phyloP scores from a whole-genome alignment of 1,140 invertebrate species.

The Drosophila melanogaster region Release_6_plus_ISO1_MT NT_033777.3:9027501-9028000 shows the following conservation, averaged over 20 bases:
- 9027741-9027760: slow-evolving; percentile 36
- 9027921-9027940: no score
- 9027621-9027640: slow-evolving; percentile 37
- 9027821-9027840: slow-evolving; percentile 50
- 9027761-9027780: slow-evolving; percentile 48
- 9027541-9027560: slow-evolving; percentile 12
- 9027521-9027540: slow-evolving; percentile 43
- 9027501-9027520: slow-evolving; percentile 42
- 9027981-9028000: not conserved
- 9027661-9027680: slow-evolving; percentile 31
- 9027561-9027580: slow-evolving; percentile 19
- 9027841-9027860: slow-evolving; percentile 37
- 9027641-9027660: slow-evolving; percentile 36
- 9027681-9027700: slow-evolving; percentile 27
- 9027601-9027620: slow-evolving; percentile 12
- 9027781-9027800: slow-evolving; percentile 38
- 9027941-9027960: not conserved
- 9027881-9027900: not conserved
- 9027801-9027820: slow-evolving; percentile 38
- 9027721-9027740: slow-evolving; percentile 24
- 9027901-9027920: not conserved
- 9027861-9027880: slow-evolving; percentile 31
- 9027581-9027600: slow-evolving; percentile 18
- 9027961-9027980: not conserved
- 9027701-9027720: slow-evolving; percentile 9